Evolutionary conservation across 1,140 invertebrate species (phyloP).

Genomic region (Carposina sasakii): DNA sequence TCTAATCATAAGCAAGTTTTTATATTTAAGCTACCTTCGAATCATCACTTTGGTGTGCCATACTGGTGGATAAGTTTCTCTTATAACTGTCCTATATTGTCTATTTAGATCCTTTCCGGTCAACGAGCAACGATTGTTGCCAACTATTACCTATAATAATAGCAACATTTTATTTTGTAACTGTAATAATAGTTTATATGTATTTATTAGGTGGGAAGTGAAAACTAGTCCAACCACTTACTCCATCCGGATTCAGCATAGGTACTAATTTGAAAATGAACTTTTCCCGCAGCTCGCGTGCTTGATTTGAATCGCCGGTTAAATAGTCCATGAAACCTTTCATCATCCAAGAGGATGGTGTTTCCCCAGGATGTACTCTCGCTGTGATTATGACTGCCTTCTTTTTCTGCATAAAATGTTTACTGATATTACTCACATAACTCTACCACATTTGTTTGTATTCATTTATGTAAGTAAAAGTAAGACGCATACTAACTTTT

Average conservation of each 20-base stretch:
- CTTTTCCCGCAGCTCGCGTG: conserved; percentile 88
- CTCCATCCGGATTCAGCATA: conserved; percentile 97
- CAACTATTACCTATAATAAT: conserved; percentile 81
- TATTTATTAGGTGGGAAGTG: not conserved
- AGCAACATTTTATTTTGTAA: conserved; percentile 17
- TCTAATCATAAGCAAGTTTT: not conserved
- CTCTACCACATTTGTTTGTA: too few relatives aligned
- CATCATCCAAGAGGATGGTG: conserved; percentile 97
- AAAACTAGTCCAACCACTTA: conserved; percentile 53
- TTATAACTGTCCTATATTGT: conserved; percentile 89
- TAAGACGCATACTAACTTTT: too few relatives aligned
- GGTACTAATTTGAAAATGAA: conserved; percentile 97
- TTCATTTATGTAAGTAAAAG: too few relatives aligned
- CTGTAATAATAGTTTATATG: not conserved
- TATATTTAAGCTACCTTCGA: conserved; percentile 74
- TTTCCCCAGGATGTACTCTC: conserved; percentile 96
- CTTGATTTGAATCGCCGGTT: conserved; percentile 84
- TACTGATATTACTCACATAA: too few relatives aligned
- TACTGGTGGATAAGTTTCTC: conserved; percentile 93
- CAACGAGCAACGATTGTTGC: conserved; percentile 91
- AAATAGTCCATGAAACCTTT: conserved; percentile 95
- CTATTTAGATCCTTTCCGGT: conserved; percentile 91
- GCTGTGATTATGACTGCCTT: conserved; percentile 90
- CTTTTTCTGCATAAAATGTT: conserved; percentile 83
- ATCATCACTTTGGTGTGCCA: conserved; percentile 95